Conservation (phyloP, 2,888 invertebrate genomes). For the Epirrita christyi region DNA sequence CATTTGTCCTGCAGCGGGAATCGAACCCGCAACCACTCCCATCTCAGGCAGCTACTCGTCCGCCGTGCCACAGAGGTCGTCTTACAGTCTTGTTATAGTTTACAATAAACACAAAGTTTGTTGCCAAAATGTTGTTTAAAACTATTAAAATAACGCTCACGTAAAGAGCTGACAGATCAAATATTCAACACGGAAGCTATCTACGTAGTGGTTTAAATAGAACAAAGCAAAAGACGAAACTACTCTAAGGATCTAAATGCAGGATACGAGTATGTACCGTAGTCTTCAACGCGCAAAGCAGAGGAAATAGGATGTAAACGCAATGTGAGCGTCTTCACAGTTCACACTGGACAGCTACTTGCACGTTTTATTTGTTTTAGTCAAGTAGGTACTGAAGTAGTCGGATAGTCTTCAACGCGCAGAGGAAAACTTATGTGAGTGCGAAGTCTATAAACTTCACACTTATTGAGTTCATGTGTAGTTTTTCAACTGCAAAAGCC, state of each 20-base stretch:
- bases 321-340: slow-evolving; percentile 41
- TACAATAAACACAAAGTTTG: not conserved
- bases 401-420: no score
- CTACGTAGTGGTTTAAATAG: slow-evolving; percentile 22
- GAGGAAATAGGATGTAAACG: slow-evolving; percentile 73
- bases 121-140: no score
- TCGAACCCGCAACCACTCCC: no score
- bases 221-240: slow-evolving; percentile 29
- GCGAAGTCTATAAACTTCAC: no score
- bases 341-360: slow-evolving; percentile 29
- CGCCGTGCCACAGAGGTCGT: no score
- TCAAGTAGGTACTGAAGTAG: no score
- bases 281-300: slow-evolving; percentile 50
- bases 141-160: not conserved
- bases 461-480: no score
- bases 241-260: slow-evolving; percentile 14
- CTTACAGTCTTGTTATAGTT: no score
- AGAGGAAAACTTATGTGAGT: no score
- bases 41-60: no score
- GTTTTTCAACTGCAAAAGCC: no score
- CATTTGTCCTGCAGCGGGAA: no score
- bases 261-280: slow-evolving; percentile 28
- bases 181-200: slow-evolving; percentile 16
- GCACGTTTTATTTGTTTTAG: slow-evolving; percentile 1
- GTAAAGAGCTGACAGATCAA: not conserved